phyloP scores from a whole-genome alignment of 2,888 invertebrate genomes.

The Heliconius sara region DNA sequence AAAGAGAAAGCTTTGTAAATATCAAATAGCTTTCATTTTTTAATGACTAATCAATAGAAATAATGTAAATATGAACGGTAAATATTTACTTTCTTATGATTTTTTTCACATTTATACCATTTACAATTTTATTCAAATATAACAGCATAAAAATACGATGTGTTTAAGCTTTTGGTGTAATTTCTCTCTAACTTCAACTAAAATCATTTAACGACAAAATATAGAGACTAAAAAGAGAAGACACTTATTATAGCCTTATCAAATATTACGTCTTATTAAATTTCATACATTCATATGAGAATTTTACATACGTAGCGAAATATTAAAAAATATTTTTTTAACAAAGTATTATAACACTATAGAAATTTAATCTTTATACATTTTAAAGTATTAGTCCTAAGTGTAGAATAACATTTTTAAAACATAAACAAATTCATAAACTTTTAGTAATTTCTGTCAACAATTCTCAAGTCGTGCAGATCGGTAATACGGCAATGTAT shows the following conservation, averaged over 20 bases:
- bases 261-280: too few relatives aligned
- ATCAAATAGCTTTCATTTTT: conserved; percentile 23
- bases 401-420: too few relatives aligned
- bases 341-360: too few relatives aligned
- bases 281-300: too few relatives aligned
- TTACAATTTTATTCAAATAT: background rate
- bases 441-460: too few relatives aligned
- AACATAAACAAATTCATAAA: too few relatives aligned
- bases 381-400: too few relatives aligned
- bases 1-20: conserved; percentile 21
- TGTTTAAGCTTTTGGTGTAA: background rate
- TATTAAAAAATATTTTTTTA: too few relatives aligned
- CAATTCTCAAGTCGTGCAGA: background rate
- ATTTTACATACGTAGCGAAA: too few relatives aligned
- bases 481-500: background rate
- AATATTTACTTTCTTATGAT: background rate
- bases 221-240: background rate
- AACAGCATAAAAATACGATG: background rate
- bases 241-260: too few relatives aligned
- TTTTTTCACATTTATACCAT: background rate
- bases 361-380: too few relatives aligned
- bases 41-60: conserved; percentile 27
- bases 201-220: background rate
- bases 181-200: background rate
- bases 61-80: conserved; percentile 9